Conservation (phyloP, 2,797 vertebrate genomes). For the Centroberyx gerrardi region DNA sequence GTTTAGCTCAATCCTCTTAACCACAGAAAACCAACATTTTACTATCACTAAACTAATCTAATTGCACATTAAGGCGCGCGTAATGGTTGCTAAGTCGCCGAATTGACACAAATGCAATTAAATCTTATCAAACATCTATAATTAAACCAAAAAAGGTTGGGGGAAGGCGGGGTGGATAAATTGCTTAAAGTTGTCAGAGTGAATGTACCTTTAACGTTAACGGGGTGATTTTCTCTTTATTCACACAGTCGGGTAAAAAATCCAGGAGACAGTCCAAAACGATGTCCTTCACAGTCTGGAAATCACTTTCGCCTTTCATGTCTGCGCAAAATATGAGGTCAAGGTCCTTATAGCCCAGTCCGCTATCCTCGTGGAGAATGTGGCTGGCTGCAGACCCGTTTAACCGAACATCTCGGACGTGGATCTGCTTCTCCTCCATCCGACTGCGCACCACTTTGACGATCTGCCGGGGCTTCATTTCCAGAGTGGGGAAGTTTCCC, state of each 20-base stretch:
- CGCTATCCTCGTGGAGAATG: conserved; percentile 95
- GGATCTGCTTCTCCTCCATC: conserved; percentile 93
- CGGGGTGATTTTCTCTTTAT: conserved; percentile 97
- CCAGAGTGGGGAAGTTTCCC: conserved; percentile 97
- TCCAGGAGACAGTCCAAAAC: conserved; percentile 98
- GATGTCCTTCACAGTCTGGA: conserved; percentile 98
- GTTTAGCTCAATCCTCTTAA: conserved; percentile 86
- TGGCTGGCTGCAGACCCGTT: conserved; percentile 98
- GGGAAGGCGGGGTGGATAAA: not conserved
- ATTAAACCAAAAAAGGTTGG: conserved; percentile 11
- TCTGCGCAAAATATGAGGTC: conserved; percentile 99
- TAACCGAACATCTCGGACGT: conserved; percentile 94
- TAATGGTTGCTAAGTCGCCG: conserved; percentile 29
- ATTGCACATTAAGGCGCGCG: conserved; percentile 50
- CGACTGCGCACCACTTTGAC: conserved; percentile 96
- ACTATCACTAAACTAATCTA: conserved; percentile 74
- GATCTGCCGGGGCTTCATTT: conserved; percentile 96
- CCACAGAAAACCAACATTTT: conserved; percentile 72
- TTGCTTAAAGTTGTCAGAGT: conserved; percentile 1
- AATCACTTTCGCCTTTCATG: conserved; percentile 94
- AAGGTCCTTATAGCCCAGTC: conserved; percentile 97
- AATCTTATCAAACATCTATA: conserved; percentile 30
- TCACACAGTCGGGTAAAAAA: conserved; percentile 97
- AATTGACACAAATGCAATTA: conserved; percentile 37
- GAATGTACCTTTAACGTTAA: conserved; percentile 95